phyloP scores from a whole-genome alignment of 1,140 invertebrate genomes.

The Pseudomyrmex gracilis region DNA sequence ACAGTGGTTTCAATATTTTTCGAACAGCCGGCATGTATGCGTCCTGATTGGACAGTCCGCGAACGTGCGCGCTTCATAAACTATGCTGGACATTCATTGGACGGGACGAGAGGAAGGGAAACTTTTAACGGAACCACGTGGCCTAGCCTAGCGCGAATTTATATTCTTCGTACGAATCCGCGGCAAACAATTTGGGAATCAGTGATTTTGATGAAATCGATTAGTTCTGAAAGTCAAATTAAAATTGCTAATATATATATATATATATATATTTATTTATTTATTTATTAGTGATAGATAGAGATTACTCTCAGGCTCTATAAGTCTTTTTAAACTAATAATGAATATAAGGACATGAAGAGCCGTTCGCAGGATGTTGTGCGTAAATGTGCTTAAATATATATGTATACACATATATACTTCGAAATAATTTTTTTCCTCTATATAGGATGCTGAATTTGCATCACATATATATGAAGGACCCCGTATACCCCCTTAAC shows the following conservation, averaged over 20 bases:
- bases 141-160: constrained; percentile 31
- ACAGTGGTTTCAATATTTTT: constrained; percentile 59
- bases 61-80: constrained; percentile 36
- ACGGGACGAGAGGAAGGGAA: background rate
- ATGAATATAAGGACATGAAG: no score
- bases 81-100: constrained; percentile 10
- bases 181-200: background rate
- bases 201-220: constrained; percentile 17
- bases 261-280: no score
- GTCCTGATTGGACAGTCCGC: constrained; percentile 35
- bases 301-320: no score
- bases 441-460: no score
- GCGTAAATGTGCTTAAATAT: no score
- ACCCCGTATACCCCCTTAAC: no score
- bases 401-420: no score
- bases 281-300: no score
- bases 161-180: background rate
- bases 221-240: background rate
- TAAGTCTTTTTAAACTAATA: no score
- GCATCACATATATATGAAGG: no score
- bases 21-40: background rate
- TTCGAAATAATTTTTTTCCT: no score
- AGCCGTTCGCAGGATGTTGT: no score
- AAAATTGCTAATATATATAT: background rate
- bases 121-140: constrained; percentile 41